These are phyloP conservation scores for Porphyrio hochstetteri DNA, from an alignment of 2,113 vertebrate genomes.

Conservation along the genomic window DNA sequence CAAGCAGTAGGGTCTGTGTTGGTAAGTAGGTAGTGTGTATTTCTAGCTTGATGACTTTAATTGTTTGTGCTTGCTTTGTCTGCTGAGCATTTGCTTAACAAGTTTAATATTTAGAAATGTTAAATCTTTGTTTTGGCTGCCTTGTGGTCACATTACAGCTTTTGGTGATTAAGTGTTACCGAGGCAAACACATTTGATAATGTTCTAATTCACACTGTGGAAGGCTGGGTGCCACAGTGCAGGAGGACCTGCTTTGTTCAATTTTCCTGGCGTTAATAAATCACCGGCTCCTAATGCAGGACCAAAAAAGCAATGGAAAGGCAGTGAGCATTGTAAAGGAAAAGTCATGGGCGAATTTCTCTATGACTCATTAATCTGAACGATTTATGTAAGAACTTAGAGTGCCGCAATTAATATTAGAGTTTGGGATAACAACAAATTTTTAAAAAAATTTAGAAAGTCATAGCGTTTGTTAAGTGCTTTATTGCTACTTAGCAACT, in stretches of 20 bases:
- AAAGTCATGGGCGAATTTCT: constrained; percentile 71
- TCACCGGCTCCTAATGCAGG: constrained; percentile 70
- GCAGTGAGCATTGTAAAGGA: constrained; percentile 62
- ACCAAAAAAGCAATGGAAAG: constrained; percentile 68
- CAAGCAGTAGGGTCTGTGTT: constrained; percentile 66
- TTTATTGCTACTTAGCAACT: constrained; percentile 41
- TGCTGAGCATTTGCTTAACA: constrained; percentile 59
- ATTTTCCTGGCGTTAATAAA: constrained; percentile 82
- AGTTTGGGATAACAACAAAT: constrained; percentile 67
- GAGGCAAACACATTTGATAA: constrained; percentile 75
- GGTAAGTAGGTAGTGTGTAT: constrained; percentile 62
- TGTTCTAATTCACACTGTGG: constrained; percentile 75
- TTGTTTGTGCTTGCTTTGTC: constrained; percentile 72
- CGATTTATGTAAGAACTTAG: constrained; percentile 71
- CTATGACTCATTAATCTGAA: constrained; percentile 76
- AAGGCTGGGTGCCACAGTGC: constrained; percentile 74
- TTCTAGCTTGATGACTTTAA: constrained; percentile 69
- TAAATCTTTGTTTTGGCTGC: constrained; percentile 67
- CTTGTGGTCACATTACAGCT: constrained; percentile 70
- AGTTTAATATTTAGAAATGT: constrained; percentile 72
- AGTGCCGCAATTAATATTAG: constrained; percentile 63
- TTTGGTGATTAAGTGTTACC: constrained; percentile 74
- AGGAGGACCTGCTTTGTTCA: constrained; percentile 76
- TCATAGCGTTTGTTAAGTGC: constrained; percentile 14
- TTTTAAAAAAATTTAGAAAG: background rate